Evolutionary conservation across 92 coral and sea anemone species (phyloP).

Genomic region (Plumapathes pennacea): DNA sequence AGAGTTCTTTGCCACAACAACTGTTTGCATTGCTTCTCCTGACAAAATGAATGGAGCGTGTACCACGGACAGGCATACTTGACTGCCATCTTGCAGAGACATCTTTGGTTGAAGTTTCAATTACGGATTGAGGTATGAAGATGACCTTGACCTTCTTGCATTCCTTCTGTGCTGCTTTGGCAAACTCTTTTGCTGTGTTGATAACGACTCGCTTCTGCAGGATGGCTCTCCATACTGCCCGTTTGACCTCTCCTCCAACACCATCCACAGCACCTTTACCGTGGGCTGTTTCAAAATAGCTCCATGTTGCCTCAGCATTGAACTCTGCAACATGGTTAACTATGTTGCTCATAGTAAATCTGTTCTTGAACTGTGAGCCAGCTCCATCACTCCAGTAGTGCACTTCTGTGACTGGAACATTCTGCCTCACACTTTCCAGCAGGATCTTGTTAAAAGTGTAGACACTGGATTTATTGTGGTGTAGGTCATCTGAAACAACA

Average conservation of each 20-base stretch:
- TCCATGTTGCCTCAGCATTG: slow-evolving; percentile 30
- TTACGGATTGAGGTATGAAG: slow-evolving; percentile 1
- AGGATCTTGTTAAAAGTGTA: slow-evolving; percentile 34
- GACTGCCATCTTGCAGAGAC: slow-evolving; percentile 10
- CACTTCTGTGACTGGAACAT: slow-evolving; percentile 7
- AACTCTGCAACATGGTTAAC: slow-evolving; percentile 26
- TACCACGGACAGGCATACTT: slow-evolving; percentile 10
- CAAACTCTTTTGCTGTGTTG: slow-evolving; percentile 23
- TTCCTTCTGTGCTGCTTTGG: slow-evolving; percentile 7
- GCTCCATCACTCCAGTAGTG: slow-evolving; percentile 53
- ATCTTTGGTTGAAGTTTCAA: not conserved
- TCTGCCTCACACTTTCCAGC: slow-evolving; percentile 12
- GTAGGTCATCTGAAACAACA: slow-evolving; percentile 38
- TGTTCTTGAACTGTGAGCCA: slow-evolving; percentile 45
- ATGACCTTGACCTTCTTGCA: slow-evolving; percentile 17
- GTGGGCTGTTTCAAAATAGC: slow-evolving; percentile 43
- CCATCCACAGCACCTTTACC: slow-evolving; percentile 55
- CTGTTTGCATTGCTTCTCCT: slow-evolving; percentile 11
- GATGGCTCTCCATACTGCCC: slow-evolving; percentile 40
- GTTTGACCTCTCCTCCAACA: slow-evolving; percentile 29
- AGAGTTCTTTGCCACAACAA: slow-evolving; percentile 23
- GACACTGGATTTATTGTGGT: slow-evolving; percentile 57
- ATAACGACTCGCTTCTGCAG: slow-evolving; percentile 24
- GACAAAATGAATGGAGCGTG: slow-evolving; percentile 2
- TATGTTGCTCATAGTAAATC: slow-evolving; percentile 20